These are phyloP conservation scores for Callipepla squamata DNA, from an alignment of 2,113 vertebrate species.

Conservation along the genomic window DNA sequence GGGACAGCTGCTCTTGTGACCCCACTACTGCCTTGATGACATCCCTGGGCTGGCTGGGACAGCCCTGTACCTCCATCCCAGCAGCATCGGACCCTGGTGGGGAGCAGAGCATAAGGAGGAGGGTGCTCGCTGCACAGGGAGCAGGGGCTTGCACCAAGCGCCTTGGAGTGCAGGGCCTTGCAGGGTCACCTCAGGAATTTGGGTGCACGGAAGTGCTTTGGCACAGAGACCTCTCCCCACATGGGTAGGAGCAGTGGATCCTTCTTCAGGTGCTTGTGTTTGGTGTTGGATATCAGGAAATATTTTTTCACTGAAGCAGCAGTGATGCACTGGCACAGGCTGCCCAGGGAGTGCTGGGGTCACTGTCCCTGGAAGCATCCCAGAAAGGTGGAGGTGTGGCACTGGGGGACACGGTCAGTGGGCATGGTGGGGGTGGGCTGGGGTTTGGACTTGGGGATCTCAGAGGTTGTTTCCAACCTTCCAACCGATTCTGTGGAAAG, in stretches of 20 bases:
- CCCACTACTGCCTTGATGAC: fast-evolving
- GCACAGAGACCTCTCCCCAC: neutral
- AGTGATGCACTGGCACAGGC: neutral
- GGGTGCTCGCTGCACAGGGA: neutral
- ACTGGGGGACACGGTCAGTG: neutral
- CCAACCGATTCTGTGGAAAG: no score
- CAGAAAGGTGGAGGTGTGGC: neutral
- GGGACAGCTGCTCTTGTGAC: neutral
- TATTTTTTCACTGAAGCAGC: neutral
- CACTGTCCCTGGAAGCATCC: neutral
- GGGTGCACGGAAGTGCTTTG: neutral
- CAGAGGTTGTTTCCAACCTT: no score
- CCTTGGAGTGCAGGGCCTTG: fast-evolving
- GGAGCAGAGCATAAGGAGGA: neutral
- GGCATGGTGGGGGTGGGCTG: neutral
- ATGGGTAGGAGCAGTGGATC: neutral
- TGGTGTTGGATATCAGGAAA: neutral
- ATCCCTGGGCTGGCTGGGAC: neutral
- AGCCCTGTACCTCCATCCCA: neutral
- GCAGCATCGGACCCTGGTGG: neutral
- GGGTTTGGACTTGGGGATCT: no score
- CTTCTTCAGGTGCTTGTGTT: neutral
- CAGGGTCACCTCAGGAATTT: neutral
- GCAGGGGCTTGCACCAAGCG: neutral
- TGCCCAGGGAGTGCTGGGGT: no score